Evolutionary conservation across 1,140 invertebrate species (phyloP), one percentile per base, ranked within the genome.

Genomic region (Conus betulinus): DNA sequence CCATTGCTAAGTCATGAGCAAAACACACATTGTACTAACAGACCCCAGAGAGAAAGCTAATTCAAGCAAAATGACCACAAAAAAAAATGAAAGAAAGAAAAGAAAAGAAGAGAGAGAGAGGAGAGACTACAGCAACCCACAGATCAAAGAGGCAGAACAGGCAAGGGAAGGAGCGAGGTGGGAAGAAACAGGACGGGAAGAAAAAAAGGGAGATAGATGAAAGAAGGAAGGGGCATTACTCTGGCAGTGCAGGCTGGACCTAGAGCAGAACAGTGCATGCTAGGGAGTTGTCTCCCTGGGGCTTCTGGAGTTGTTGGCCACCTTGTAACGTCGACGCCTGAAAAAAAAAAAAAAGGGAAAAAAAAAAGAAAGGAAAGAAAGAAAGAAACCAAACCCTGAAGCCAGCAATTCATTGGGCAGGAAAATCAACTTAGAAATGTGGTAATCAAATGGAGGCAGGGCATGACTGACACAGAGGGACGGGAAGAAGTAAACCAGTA

Each of bases 281-380:
- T 91, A 90, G 60, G 93, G 93, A 60, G 93, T 93, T 15, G 93
- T 92, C 27, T 93, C 92, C 81, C 93, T 92, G 63, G 92, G 92
- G 84, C 92, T 93, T 91, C 93, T 94, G 85, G 91, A 89, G 85
- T 91, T 93, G 90, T 91, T 90, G 85, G 93, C 93, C 93, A 93
- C 92, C 92, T 94, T 94, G 91, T 94, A 94, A 81, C 93, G 93
- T 88, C 93, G 93, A 89, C 93, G 92, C 91, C 93, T 94, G 93
- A 89, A 94, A 93, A 88, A 87, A 88, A n/a, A 87, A 91, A 90
- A 87, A 84, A 88, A 84, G 86, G 10, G 53, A 78, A 87, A 79
- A 63, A 89, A 88, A 71, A 90, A 88, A 88, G 4, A 15, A 8
- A 11, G 4, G 8, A 5, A 60, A 39, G 39, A 39, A 39, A 39